Percentiles rank a stretch among this genome's conserved stretches.
Evolutionary conservation across 1,140 invertebrate genomes (phyloP).

Genomic region (Dinoponera quadriceps): DNA sequence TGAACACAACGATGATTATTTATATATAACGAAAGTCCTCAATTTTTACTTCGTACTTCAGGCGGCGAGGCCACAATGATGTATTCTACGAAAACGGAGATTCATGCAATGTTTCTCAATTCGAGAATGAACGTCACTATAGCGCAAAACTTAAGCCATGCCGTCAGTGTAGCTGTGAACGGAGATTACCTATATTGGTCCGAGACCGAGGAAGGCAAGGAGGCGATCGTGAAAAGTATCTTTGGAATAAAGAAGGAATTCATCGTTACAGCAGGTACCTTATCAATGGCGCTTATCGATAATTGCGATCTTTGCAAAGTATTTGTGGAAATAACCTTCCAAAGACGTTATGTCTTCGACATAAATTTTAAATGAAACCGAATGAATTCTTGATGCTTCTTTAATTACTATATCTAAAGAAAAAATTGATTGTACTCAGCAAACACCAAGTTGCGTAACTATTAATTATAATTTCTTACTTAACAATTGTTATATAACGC

Average conservation of each 20-base stretch:
- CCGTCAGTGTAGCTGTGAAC: conserved; percentile 89
- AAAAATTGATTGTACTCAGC: no score
- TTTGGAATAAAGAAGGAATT: conserved; percentile 87
- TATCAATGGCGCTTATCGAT: conserved; percentile 2
- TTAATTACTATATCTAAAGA: neutral
- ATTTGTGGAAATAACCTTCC: neutral
- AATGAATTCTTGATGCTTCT: no score
- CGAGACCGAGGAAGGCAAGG: conserved; percentile 88
- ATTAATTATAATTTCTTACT: no score
- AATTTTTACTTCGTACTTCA: conserved; percentile 54
- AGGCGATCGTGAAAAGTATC: conserved; percentile 88
- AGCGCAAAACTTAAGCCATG: conserved; percentile 86
- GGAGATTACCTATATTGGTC: conserved; percentile 91
- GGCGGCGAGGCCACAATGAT: conserved; percentile 88
- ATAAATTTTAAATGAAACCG: no score
- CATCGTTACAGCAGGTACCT: conserved; percentile 83
- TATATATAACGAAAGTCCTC: neutral
- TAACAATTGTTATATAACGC: no score
- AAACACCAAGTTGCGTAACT: no score
- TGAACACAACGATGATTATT: neutral
- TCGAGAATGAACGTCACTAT: conserved; percentile 84
- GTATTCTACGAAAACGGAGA: conserved; percentile 87
- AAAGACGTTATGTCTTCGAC: conserved; percentile 6
- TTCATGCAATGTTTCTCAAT: conserved; percentile 85
- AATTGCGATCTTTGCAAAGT: neutral